Evolutionary conservation across 2,797 vertebrate species (phyloP), one percentile per base, ranked within the genome.

Genomic region (Galaxias olidus): DNA sequence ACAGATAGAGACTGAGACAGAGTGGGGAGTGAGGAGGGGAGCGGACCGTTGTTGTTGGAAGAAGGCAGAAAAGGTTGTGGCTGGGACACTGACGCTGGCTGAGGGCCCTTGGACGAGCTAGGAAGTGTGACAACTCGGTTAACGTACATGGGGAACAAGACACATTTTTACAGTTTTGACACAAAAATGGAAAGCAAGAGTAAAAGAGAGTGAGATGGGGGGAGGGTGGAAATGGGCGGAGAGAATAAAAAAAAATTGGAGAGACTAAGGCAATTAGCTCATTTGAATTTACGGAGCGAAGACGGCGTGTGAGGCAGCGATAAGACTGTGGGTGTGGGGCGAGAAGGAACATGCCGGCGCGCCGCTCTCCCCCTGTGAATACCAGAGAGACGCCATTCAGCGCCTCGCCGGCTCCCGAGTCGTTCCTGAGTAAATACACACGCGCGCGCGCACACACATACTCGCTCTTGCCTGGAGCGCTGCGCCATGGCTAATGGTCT

Each of bases 271-370:
- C 81, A 89, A 85, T 88, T 87, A 87, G 75, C 82, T 79, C 75
- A 72, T 84, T 86, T 80, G 65, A 80, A 81, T 84, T 86, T 81
- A 83, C 80, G 77, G 79, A 83, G 78, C 78, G 42, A 52, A 76
- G 72, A 70, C 73, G 62, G 78, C 84, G 77, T 87, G 85, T 87
- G 84, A 76, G 74, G 74, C 73, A 80, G 78, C 80, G 87, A 89
- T 87, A 88, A 89, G 82, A 75, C 57, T 40, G 65, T 30, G 61
- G 76, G 75, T 78, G 75, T 76, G 76, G 80, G 59, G 74, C 66
- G 76, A 78, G 75, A 77, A 68, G 50, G 47, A 41, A 49, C 47
- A 17, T 77, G 80, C 81, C 74, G 10, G 71, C 74, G 71, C 81
- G 75, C 73, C 79, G 68, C 74, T 77, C 78, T 67, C 65, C 73